A percentile compares a stretch with the other conserved stretches of the same genome.
Conservation (phyloP, 2,113 vertebrate genomes). For the Sinocyclocheilus maitianheensis region DNA sequence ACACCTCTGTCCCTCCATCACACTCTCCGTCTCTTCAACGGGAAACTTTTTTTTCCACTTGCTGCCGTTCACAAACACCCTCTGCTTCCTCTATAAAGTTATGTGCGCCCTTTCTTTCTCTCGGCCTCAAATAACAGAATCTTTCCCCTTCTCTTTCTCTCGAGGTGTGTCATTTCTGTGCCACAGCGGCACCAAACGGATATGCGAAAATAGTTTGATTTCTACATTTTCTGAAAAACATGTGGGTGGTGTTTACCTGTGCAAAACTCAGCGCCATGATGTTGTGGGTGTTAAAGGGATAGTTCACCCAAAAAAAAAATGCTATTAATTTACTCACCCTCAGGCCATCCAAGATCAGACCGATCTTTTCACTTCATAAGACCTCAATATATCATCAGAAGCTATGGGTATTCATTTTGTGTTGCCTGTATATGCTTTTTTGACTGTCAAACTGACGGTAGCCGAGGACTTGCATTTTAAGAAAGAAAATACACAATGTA, state of each 20-base stretch:
- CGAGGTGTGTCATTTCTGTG: not conserved
- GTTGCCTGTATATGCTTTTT: too few species aligned
- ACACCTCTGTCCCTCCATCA: conserved; percentile 15
- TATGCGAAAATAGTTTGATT: not conserved
- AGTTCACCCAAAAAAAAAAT: not conserved
- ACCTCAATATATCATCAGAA: not conserved
- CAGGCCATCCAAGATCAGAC: not conserved
- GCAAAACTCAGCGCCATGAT: not conserved
- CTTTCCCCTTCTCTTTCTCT: not conserved
- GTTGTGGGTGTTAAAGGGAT: not conserved
- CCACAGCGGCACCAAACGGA: conserved; percentile 22
- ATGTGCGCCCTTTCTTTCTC: conserved; percentile 1
- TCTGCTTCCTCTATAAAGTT: conserved; percentile 3
- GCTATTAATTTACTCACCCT: too few species aligned
- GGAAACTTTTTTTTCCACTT: conserved; percentile 21
- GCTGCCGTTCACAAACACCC: not conserved
- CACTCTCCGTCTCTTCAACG: conserved; percentile 8
- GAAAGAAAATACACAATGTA: not conserved
- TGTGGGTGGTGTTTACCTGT: not conserved
- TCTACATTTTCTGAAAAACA: not conserved
- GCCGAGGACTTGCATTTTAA: too few species aligned
- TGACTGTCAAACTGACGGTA: not conserved
- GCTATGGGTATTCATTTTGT: not conserved
- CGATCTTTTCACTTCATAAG: too few species aligned
- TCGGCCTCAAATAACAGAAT: not conserved